Conservation (phyloP, 2,888 invertebrate genomes). For the Unio pictorum region DNA sequence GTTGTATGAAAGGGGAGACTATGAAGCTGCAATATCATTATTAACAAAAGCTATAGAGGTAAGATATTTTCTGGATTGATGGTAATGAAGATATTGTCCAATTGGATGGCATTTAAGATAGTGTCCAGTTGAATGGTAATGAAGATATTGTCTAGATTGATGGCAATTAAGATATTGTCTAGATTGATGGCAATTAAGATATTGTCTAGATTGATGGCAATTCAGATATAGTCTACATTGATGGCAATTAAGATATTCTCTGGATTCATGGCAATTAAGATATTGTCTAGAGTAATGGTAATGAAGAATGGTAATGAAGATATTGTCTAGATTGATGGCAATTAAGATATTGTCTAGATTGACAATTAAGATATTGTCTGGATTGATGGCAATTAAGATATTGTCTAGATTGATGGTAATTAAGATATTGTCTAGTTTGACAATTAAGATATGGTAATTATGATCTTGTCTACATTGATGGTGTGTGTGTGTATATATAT, state of each 20-base stretch:
- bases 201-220: background rate
- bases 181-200: conserved; percentile 37
- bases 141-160: conserved; percentile 38
- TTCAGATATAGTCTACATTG: background rate
- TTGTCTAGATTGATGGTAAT: too few relatives aligned
- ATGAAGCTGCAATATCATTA: conserved; percentile 78
- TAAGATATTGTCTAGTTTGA: too few relatives aligned
- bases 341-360: too few relatives aligned
- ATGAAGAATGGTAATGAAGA: too few relatives aligned
- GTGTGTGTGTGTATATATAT: too few relatives aligned
- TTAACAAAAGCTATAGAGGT: conserved; percentile 82
- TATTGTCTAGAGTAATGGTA: background rate
- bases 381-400: too few relatives aligned
- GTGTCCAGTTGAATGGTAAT: background rate
- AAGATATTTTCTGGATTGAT: conserved; percentile 16
- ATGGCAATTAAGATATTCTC: conserved; percentile 2
- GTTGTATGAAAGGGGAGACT: conserved; percentile 76
- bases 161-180: background rate
- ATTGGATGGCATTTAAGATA: background rate
- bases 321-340: too few relatives aligned
- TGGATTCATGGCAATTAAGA: background rate
- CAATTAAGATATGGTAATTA: too few relatives aligned
- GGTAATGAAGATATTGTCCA: background rate
- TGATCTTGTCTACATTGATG: too few relatives aligned
- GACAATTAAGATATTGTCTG: too few relatives aligned